A percentile compares a stretch with the other conserved stretches of the same genome.
Conservation (phyloP, 2,113 vertebrate species). For the Poecilia latipinna region DNA sequence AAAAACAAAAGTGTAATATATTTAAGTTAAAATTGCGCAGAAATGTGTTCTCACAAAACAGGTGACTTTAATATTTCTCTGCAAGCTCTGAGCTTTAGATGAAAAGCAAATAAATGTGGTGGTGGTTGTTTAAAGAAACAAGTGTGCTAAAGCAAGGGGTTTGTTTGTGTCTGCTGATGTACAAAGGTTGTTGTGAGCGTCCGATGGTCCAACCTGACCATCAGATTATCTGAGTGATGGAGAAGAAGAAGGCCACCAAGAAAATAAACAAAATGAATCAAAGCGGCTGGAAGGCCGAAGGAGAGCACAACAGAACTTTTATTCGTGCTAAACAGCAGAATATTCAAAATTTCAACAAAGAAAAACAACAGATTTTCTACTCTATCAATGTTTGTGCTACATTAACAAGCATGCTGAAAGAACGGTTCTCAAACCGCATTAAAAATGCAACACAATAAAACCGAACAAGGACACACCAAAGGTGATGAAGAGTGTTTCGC, state of each 20-base stretch:
- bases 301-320: conserved; percentile 46
- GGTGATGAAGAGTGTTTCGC: neutral
- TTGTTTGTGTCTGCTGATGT: conserved; percentile 30
- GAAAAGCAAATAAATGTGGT: no score
- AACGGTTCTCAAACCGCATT: conserved; percentile 24
- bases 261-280: conserved; percentile 51
- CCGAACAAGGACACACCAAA: neutral
- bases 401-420: conserved; percentile 15
- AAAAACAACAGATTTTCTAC: conserved; percentile 36
- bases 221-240: conserved; percentile 62
- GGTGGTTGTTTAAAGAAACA: conserved; percentile 28
- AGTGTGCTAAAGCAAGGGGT: conserved; percentile 10
- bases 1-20: no score
- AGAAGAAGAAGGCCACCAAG: conserved; percentile 24
- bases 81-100: no score
- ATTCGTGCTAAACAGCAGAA: conserved; percentile 62
- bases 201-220: conserved; percentile 41
- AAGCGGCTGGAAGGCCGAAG: conserved; percentile 22
- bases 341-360: conserved; percentile 37
- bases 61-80: no score
- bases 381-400: conserved; percentile 21
- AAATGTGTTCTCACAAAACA: no score
- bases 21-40: no score
- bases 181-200: conserved; percentile 51
- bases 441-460: conserved; percentile 38